Evolutionary conservation across 1,140 invertebrate genomes (phyloP), one percentile per base, ranked within the genome.

Genomic region (Calycopis cecrops): DNA sequence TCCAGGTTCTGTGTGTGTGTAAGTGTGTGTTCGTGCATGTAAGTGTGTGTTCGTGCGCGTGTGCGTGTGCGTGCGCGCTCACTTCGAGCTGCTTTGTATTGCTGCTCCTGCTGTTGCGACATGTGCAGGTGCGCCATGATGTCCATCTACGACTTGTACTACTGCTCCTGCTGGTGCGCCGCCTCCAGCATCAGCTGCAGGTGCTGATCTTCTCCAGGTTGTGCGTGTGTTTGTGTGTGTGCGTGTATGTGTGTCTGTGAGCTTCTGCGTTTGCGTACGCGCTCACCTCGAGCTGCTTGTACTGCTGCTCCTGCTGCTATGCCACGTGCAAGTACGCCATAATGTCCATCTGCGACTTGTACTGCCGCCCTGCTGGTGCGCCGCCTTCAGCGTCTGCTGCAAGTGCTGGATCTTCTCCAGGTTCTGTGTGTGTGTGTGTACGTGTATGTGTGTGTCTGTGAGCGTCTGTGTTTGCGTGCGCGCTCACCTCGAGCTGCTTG

Each of bases 51-150:
- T n/a, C 12, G 17, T 16, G 17, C 8, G 17, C 37, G 33, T 14
- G 12, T 14, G 12, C 12, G n/a, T 28, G 14, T 14, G 6, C n/a
- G 1, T 9, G 3, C 11, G 14, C 9, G 12, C 80, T 76, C 68
- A 91, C 93, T 88, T 94, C 93, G 9, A 94, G 70, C 65, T 93
- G 92, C 65, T 93, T n/a, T 91, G 71, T 93, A 93, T 62, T 92
- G 94, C 60, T 94, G 93, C 71, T 95, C 94, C 70, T 94, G 93
- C 66, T 94, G 93, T 65, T 95, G 94, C 0, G 93, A 93, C 12
- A 92, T 91, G 75, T 94, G 93, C 48, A 95, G 83, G 65, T 92
- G 90, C 57, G 86, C 89, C 73, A 91, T 91, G 55, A 91, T 89
- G 73, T 93, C 93, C 78, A 93, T 87, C 74, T 94, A 92, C 1